Conservation (phyloP, 2,888 invertebrate genomes). For the Rugalucina vietnamica region DNA sequence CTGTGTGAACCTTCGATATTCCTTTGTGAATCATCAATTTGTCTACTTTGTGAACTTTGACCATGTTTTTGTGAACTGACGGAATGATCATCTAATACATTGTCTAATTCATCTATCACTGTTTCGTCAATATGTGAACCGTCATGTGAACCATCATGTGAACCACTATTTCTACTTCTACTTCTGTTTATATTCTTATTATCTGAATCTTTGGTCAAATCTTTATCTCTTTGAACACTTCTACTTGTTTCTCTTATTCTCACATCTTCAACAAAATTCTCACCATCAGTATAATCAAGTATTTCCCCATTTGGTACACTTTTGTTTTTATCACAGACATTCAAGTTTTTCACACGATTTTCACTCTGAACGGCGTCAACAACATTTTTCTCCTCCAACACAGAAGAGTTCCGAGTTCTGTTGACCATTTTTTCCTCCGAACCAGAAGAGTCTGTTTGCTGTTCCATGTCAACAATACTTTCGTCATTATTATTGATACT, state of each 20-base stretch:
- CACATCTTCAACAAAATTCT: constrained; percentile 8
- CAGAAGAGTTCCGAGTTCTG: constrained; percentile 52
- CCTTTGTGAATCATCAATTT: no score
- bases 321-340: constrained; percentile 51
- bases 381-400: constrained; percentile 50
- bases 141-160: no score
- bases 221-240: neutral
- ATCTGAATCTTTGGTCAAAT: neutral
- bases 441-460: constrained; percentile 49
- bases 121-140: neutral
- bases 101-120: neutral
- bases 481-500: neutral
- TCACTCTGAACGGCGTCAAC: constrained; percentile 37
- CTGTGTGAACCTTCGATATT: no score
- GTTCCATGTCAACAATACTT: neutral
- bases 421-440: constrained; percentile 47
- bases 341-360: constrained; percentile 6
- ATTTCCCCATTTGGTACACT: constrained; percentile 26
- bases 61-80: no score
- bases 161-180: no score
- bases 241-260: neutral
- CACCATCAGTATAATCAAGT: constrained; percentile 31
- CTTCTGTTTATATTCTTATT: neutral
- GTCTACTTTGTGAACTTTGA: no score
- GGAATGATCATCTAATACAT: no score